These are phyloP conservation scores for Haemorhous mexicanus DNA, from an alignment of 2,113 vertebrate species.

Conservation along the genomic window DNA sequence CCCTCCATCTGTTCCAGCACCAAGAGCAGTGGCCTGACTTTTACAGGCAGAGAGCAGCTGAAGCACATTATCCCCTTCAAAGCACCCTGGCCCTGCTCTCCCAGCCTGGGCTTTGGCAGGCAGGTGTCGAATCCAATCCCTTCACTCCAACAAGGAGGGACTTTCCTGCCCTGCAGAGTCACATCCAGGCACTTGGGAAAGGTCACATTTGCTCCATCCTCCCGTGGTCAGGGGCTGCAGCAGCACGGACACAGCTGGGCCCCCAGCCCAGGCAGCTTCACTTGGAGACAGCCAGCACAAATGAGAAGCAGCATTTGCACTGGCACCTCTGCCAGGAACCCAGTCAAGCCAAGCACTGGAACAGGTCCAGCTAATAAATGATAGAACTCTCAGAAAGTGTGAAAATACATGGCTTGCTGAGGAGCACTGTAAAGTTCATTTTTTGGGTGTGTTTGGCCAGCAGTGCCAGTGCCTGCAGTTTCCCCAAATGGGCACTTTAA, in stretches of 20 bases:
- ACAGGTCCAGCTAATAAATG: neutral
- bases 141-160: neutral
- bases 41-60: neutral
- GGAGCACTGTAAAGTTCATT: neutral
- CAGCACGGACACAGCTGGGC: neutral
- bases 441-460: neutral
- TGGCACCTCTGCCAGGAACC: neutral
- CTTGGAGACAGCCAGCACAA: neutral
- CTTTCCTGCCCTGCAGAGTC: neutral
- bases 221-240: neutral
- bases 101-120: neutral
- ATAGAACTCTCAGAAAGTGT: neutral
- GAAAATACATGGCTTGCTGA: neutral
- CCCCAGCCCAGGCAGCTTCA: neutral
- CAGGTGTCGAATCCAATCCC: slow-evolving; percentile 19
- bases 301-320: neutral
- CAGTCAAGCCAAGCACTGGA: neutral
- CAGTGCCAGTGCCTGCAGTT: neutral
- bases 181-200: neutral
- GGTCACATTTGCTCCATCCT: neutral
- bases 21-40: neutral
- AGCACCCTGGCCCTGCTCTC: neutral
- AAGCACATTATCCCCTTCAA: neutral
- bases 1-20: neutral
- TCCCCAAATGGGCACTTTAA: neutral